Percentiles rank a stretch among this genome's conserved stretches.
Evolutionary conservation across 2,113 vertebrate species (phyloP).

Genomic region (Perognathus longimembris): DNA sequence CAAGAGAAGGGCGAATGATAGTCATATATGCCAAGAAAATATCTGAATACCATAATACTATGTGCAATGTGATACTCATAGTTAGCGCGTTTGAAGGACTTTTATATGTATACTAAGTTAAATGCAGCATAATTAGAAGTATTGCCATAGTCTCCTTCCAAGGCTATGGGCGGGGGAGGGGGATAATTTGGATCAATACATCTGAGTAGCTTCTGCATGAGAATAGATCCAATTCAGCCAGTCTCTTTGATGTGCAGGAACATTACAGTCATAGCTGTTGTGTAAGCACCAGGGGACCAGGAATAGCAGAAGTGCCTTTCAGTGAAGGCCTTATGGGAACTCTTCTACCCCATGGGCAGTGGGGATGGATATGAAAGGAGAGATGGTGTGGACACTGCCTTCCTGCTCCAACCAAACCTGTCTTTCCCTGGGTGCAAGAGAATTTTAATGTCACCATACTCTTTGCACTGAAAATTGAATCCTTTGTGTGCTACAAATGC

Average conservation of each 20-base stretch:
- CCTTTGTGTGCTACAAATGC: background rate
- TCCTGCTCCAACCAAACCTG: background rate
- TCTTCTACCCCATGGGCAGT: background rate
- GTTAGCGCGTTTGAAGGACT: slow-evolving; percentile 72
- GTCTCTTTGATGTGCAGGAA: background rate
- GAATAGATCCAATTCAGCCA: background rate
- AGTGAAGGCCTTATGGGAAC: background rate
- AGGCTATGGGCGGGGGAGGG: background rate
- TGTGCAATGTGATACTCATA: slow-evolving; percentile 60
- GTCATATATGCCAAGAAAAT: background rate
- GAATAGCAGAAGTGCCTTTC: background rate
- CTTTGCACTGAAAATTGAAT: background rate
- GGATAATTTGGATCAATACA: background rate
- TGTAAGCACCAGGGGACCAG: background rate
- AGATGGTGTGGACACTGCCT: accelerated
- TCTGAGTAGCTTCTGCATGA: background rate
- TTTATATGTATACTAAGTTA: slow-evolving; percentile 76
- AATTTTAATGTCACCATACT: background rate
- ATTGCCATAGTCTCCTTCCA: slow-evolving; percentile 58
- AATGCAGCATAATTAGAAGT: slow-evolving; percentile 65
- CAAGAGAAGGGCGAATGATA: slow-evolving; percentile 54
- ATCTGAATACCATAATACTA: background rate
- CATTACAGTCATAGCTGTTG: background rate
- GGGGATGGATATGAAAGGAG: background rate
- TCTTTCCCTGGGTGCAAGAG: background rate